Percentiles rank a stretch among this genome's conserved stretches.
Evolutionary conservation across 2,113 vertebrate genomes (phyloP).

Genomic region (Tinamus guttatus): DNA sequence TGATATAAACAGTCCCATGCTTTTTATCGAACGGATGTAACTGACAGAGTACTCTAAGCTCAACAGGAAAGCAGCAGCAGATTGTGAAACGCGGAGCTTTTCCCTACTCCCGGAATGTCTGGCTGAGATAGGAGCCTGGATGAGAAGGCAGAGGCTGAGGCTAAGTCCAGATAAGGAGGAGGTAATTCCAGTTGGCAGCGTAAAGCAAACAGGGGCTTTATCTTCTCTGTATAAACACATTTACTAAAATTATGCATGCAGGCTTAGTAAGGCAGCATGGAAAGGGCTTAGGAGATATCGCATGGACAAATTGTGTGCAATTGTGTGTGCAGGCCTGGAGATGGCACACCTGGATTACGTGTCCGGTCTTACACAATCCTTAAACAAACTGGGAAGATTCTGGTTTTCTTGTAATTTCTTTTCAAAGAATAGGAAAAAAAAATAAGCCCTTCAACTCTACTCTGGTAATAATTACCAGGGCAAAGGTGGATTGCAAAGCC

Average conservation of each 20-base stretch:
- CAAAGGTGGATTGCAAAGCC: not conserved
- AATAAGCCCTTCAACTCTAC: not conserved
- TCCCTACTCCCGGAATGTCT: slow-evolving; percentile 46
- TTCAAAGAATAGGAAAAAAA: not conserved
- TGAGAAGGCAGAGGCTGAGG: slow-evolving; percentile 40
- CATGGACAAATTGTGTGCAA: not conserved
- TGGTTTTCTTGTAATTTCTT: not conserved
- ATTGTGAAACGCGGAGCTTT: slow-evolving; percentile 31
- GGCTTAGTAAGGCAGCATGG: not conserved
- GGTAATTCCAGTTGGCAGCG: slow-evolving; percentile 63
- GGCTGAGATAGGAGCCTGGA: slow-evolving; percentile 60
- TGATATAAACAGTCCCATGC: slow-evolving; percentile 35
- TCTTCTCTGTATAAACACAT: slow-evolving; percentile 36
- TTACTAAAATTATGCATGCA: slow-evolving; percentile 34
- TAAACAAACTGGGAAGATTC: not conserved
- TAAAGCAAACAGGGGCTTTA: slow-evolving; percentile 62
- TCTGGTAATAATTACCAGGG: not conserved
- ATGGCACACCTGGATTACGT: slow-evolving; percentile 48
- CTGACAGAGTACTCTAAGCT: slow-evolving; percentile 5
- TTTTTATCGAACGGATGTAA: slow-evolving; percentile 33
- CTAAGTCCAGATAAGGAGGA: slow-evolving; percentile 59
- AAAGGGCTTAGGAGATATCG: not conserved
- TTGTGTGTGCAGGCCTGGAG: slow-evolving; percentile 34
- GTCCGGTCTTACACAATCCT: not conserved
- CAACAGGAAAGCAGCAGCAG: slow-evolving; percentile 22